Base-by-base conservation (phyloP, 2,113 vertebrate genomes). In the Acanthochromis polyacanthus region DNA sequence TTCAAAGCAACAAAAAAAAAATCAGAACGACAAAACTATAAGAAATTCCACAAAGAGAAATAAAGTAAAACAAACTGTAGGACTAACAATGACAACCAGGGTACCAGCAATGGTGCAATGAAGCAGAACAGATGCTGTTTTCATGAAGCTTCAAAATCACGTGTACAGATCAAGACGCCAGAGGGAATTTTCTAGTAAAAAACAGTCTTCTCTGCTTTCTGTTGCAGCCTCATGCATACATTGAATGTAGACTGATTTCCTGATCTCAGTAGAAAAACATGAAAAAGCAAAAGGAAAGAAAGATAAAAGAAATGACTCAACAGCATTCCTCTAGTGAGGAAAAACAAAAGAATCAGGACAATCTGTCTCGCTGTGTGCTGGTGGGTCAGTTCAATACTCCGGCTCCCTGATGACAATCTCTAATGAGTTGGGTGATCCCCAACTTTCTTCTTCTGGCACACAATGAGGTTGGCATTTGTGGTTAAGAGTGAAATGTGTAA, bases 61-160 rank as follows among this genome's bases (percentile, higher is more conserved):
- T 3, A n/a, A 59, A 5, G 36, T 64, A 9, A 69, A 68, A 71
- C 2, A 48, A 19, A 5, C n/a, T 25, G 30, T 22, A 70, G 6
- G 32, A 72, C 11, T 20, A 36, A 64, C n/a, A 20, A 25, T 71
- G 70, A 55, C 11, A 30, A 36, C 5, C 25, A 19, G 22, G 17
- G 51, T 45, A 66, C 10, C 22, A 32, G 19, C 20, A 48, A 61
- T 25, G 64, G 11, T 20, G 32, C 11, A 32, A 6, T 59, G 4
- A 79, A 10, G 53, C 9, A 20, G 15, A 75, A 50, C 61, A 61
- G 40, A 55, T 1, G 36, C 22, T 69, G 60, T 32, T 43, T 57
- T 69, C 10, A 79, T 28, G 16, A 57, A 43, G 57, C 57, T 52
- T 38, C 30, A 71, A 52, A 60, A 67, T 73, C 74, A 50, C 66